phyloP scores from a whole-genome alignment of 2,797 vertebrate species.

The Coendou prehensilis region DNA sequence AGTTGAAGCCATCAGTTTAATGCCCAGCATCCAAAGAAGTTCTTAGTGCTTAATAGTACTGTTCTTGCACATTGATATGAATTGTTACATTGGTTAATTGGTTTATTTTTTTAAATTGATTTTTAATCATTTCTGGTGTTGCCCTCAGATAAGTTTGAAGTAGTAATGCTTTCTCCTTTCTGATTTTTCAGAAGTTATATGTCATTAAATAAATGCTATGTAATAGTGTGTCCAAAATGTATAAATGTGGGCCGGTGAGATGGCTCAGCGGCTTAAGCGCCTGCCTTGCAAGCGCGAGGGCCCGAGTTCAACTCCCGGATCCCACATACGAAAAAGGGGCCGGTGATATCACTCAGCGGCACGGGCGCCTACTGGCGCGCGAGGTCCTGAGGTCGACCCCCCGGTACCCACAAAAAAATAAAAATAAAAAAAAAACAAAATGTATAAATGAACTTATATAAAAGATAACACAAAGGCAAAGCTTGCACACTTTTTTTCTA shows the following conservation, averaged over 20 bases:
- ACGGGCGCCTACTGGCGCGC: too few relatives aligned
- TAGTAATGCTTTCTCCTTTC: background rate
- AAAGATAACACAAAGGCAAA: background rate
- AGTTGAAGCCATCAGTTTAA: background rate
- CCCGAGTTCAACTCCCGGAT: too few relatives aligned
- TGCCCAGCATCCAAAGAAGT: background rate
- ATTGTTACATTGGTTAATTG: background rate
- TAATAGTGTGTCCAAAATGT: background rate
- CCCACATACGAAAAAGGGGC: too few relatives aligned
- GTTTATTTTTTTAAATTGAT: background rate
- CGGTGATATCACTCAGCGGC: too few relatives aligned
- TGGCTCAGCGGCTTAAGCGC: too few relatives aligned
- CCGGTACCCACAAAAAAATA: too few relatives aligned
- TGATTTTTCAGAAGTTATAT: slow-evolving; percentile 22
- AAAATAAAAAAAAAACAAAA: too few relatives aligned
- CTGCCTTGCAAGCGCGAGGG: too few relatives aligned
- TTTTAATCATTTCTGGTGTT: background rate
- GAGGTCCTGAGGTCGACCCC: too few relatives aligned
- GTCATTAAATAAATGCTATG: slow-evolving; percentile 12
- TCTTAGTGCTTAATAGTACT: background rate
- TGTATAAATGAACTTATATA: background rate
- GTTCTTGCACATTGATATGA: background rate
- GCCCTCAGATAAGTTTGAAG: background rate
- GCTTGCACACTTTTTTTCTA: background rate
- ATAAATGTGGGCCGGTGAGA: too few relatives aligned